Evolutionary conservation across 2,797 vertebrate genomes (phyloP), one percentile per base, ranked within the genome.

Genomic region (Onychomys arenicola): DNA sequence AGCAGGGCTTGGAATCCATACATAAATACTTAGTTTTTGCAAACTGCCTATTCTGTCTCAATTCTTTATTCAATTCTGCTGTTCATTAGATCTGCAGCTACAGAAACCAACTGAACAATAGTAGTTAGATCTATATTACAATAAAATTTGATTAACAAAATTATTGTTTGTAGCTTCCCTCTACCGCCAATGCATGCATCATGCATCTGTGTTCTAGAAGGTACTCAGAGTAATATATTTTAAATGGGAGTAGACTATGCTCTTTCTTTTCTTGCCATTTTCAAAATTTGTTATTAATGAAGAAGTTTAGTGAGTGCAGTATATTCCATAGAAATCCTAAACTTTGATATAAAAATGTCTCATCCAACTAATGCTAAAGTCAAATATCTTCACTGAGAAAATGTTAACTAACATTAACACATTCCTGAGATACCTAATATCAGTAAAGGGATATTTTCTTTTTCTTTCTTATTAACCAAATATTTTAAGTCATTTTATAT

Each of bases 61-160:
- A 37, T 93, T 95, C 6, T 84, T n/a, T 21, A 75, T 16, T 69
- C 34, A n/a, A 43, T 69, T 86, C 5, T 94, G 65, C 8, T 85
- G 9, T 46, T 61, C 78, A 14, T 65, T 59, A 46, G 23, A 69
- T 19, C 1, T 81, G 6, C 2, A 76, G 0, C 2, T 69, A 59
- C 12, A 73, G 43, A 57, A 83, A 97, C 59, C 40, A 71, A 49
- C 7, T 63, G 80, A 81, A 52, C 49, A 19, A 32, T 17, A 73
- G 46, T n/a, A 29, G 6, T 16, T n/a, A 69, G 61, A 7, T 1
- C 7, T 67, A 5, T 61, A 49, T 52, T 84, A 67, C 32, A 46
- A 57, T 88, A 85, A 82, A 90, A 59, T 11, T 77, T 93, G 76
- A 55, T 89, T 93, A 81, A 75, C 3, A 65, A 49, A 73, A 83